Percentiles rank a stretch among this genome's conserved stretches.
These are phyloP conservation scores for Knipowitschia caucasica DNA, from an alignment of 2,797 vertebrate species.

Conservation along the genomic window DNA sequence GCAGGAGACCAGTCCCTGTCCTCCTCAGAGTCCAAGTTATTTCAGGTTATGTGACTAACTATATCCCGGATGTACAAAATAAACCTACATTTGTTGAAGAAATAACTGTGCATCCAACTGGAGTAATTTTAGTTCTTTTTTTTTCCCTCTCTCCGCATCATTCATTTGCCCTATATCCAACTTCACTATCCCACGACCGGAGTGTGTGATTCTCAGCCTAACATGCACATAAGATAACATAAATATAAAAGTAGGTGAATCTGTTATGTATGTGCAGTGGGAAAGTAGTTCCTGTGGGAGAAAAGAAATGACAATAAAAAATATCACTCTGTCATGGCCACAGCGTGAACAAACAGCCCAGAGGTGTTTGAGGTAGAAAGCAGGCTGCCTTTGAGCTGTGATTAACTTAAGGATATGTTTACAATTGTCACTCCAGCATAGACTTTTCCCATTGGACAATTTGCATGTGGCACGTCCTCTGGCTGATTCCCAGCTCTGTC, in stretches of 20 bases:
- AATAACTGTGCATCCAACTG: no score
- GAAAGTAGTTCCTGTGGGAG: conserved; percentile 49
- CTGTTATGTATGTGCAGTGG: conserved; percentile 55
- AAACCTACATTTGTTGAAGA: no score
- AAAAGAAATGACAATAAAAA: conserved; percentile 49
- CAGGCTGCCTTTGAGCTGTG: conserved; percentile 55
- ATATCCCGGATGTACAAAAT: no score
- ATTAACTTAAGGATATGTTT: conserved; percentile 24
- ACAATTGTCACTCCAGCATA: conserved; percentile 59
- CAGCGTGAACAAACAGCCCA: conserved; percentile 43
- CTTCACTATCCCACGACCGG: no score
- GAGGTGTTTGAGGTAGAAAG: conserved; percentile 58
- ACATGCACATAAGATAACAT: conserved; percentile 41
- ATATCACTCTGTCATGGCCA: conserved; percentile 54
- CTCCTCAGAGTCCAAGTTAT: no score
- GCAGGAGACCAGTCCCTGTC: no score
- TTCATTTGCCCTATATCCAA: no score
- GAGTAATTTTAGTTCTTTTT: no score
- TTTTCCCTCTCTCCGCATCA: no score
- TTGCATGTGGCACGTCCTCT: conserved; percentile 59
- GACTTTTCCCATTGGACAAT: conserved; percentile 56
- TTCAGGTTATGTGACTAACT: no score
- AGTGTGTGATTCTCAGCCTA: background rate
- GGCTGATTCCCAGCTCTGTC: conserved; percentile 58
- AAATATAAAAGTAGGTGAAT: conserved; percentile 45